Percentiles rank a stretch among this genome's conserved stretches.
phyloP scores from a whole-genome alignment of 2,797 vertebrate species.

The Melanogrammus aeglefinus region DNA sequence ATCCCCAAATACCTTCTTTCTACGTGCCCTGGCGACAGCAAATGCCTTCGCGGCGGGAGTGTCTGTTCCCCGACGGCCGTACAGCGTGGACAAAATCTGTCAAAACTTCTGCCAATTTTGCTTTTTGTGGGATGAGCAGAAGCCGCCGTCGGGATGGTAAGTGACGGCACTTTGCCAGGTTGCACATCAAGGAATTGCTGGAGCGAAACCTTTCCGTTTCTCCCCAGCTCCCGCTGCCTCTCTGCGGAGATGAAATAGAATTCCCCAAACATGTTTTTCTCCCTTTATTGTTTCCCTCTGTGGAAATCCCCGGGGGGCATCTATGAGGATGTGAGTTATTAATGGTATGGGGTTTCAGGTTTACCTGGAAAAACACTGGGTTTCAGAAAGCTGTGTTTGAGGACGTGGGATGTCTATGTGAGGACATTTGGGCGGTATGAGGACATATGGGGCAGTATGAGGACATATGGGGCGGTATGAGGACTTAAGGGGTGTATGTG shows the following conservation, averaged over 20 bases:
- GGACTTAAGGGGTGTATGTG: no score
- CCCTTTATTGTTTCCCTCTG: neutral
- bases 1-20: neutral
- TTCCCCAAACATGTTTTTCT: neutral
- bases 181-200: neutral
- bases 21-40: neutral
- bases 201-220: neutral
- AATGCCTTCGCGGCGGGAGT: no score
- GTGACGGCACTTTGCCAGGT: neutral
- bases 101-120: neutral
- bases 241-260: neutral
- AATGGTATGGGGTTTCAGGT: neutral
- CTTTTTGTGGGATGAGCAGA: neutral
- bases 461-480: no score
- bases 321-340: neutral
- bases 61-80: neutral
- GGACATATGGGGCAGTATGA: no score
- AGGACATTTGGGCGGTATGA: no score
- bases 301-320: neutral
- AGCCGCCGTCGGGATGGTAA: neutral
- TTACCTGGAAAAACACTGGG: neutral
- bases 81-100: neutral
- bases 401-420: no score
- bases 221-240: neutral
- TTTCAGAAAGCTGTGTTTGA: neutral